Conservation (phyloP, 2,797 vertebrate species). For the Onychomys torridus region DNA sequence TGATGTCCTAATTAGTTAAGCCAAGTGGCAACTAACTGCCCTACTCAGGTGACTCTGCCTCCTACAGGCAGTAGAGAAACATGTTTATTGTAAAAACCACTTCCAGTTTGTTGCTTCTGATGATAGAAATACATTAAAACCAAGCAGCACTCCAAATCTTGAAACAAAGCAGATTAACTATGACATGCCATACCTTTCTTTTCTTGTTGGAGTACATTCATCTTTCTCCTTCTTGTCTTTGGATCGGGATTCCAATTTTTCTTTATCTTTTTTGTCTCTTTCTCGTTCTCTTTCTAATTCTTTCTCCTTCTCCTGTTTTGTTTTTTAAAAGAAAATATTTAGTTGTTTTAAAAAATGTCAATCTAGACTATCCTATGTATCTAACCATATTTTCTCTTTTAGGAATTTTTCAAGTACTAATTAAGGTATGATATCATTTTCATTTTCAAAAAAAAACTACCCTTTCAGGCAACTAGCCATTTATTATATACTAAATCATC, state of each 20-base stretch:
- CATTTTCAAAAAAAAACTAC: background rate
- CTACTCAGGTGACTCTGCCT: slow-evolving; percentile 52
- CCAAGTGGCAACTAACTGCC: background rate
- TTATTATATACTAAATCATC: background rate
- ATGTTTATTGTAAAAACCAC: slow-evolving; percentile 27
- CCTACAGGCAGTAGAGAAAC: slow-evolving; percentile 33
- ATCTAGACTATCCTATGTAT: slow-evolving; percentile 14
- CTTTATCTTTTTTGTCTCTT: slow-evolving; percentile 96
- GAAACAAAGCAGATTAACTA: background rate
- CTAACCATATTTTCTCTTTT: background rate
- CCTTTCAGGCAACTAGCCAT: background rate
- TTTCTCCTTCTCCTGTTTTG: slow-evolving; percentile 95
- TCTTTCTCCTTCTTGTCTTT: slow-evolving; percentile 95
- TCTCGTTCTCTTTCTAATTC: slow-evolving; percentile 96
- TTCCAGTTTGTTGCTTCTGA: background rate
- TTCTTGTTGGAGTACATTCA: slow-evolving; percentile 94
- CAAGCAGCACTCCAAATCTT: slow-evolving; percentile 45
- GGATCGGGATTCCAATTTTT: slow-evolving; percentile 93
- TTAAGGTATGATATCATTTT: background rate
- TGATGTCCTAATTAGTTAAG: slow-evolving; percentile 51
- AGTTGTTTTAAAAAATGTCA: slow-evolving; percentile 42
- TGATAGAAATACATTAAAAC: slow-evolving; percentile 29
- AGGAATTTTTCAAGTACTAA: slow-evolving; percentile 46
- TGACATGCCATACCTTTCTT: slow-evolving; percentile 92
- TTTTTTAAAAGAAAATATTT: slow-evolving; percentile 60